Base-by-base conservation (phyloP, 2,797 vertebrate species). In the Trachops cirrhosus region DNA sequence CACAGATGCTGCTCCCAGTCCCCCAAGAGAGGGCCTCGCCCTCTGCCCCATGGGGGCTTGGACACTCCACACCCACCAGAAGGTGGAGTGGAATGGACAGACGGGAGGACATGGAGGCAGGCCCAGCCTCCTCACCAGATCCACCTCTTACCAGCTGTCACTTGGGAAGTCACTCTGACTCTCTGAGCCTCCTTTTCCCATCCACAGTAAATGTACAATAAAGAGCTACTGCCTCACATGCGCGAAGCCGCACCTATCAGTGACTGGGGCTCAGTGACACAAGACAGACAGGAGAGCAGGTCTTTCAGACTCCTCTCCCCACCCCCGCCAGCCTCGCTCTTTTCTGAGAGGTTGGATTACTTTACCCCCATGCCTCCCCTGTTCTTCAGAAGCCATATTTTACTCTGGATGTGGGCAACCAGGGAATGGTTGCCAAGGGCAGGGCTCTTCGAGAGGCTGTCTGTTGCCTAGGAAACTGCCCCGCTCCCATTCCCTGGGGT, bases 401-500 rank as follows among this genome's bases (percentile, higher is more conserved):
- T 90, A 59, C 79, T 74, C 37, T 18, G 67, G 84, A 85, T 15
- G 5, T 15, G 18, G 29, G 67, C 32, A 85, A 91, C 86, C 84
- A 62, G 48, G 71, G 67, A 96, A 91, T 74, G 95, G 89, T 96
- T 96, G 97, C 87, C 93, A 94, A 93, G 48, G 83, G 71, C 87
- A 22, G 18, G 92, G 82, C 68, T 92, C 94, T 91, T 54, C 59
- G 91, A 91, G 93, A 94, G 54, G 82, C 86, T 73, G 91, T 64
- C 92, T 91, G 96, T 97, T 96, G 93, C 96, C 96, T 89, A 64
- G 97, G 97, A 94, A 96, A 97, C 97, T 92, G 83, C 90, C 79
- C 88, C 34, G 22, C 88, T 88, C 86, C 1, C 2, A 44, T 59
- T 94, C 92, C 79, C 88, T 24, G 46, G 59, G 86, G 88, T 91